A percentile compares a stretch with the other conserved stretches of the same genome.
Conservation (phyloP, 2,888 invertebrate genomes). For the Lomographa bimaculata region DNA sequence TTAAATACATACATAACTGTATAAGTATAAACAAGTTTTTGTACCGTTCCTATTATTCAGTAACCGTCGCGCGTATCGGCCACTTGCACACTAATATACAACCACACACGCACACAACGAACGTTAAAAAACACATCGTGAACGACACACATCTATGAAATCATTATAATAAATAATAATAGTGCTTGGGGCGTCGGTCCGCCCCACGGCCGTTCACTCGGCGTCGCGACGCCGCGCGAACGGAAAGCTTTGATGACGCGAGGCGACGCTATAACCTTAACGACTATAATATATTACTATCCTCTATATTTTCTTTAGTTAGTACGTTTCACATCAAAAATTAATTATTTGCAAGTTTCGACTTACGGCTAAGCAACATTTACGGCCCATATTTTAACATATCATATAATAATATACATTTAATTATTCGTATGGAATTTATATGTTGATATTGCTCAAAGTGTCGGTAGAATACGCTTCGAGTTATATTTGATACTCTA, state of each 20-base stretch:
- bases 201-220: background rate
- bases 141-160: slow-evolving; percentile 50
- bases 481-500: too few relatives aligned
- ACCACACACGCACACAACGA: slow-evolving; percentile 31
- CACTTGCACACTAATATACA: slow-evolving; percentile 20
- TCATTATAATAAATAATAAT: slow-evolving; percentile 41
- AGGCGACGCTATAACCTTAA: slow-evolving; percentile 32
- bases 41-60: background rate
- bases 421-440: too few relatives aligned
- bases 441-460: too few relatives aligned
- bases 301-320: slow-evolving; percentile 40
- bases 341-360: slow-evolving; percentile 51
- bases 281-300: slow-evolving; percentile 34
- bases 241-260: slow-evolving; percentile 18
- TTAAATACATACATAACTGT: too few relatives aligned
- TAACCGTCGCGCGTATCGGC: slow-evolving; percentile 23
- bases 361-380: slow-evolving; percentile 54
- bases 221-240: slow-evolving; percentile 8
- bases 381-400: slow-evolving; percentile 28
- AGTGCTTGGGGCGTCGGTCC: slow-evolving; percentile 14
- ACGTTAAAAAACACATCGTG: slow-evolving; percentile 43
- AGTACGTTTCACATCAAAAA: slow-evolving; percentile 62
- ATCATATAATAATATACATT: slow-evolving; percentile 17
- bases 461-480: too few relatives aligned
- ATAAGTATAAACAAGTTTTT: background rate